Evolutionary conservation across 1,140 invertebrate species (phyloP).

Genomic region (Bombus confusus): DNA sequence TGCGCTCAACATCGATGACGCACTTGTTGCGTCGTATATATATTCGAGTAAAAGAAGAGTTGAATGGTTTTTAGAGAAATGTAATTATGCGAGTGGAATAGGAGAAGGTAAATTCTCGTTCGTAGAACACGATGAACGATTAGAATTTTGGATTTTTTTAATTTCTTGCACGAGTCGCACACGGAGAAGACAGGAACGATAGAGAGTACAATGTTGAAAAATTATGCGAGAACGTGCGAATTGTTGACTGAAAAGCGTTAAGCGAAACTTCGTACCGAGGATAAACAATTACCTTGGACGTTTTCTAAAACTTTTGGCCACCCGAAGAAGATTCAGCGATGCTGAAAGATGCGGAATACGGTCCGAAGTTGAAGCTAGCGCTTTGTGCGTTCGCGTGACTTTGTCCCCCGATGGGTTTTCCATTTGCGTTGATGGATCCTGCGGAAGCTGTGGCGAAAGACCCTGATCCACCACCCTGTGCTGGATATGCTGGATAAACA

Average conservation of each 20-base stretch:
- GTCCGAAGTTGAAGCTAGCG: slow-evolving; percentile 71
- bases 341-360: slow-evolving; percentile 71
- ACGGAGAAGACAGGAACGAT: not conserved
- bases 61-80: no score
- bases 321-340: slow-evolving; percentile 54
- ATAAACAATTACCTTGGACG: slow-evolving; percentile 3
- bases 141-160: no score
- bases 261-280: not conserved
- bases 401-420: slow-evolving; percentile 53
- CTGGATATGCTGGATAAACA: slow-evolving; percentile 26
- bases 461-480: slow-evolving; percentile 49
- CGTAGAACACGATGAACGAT: no score
- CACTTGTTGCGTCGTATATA: no score
- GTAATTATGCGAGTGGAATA: no score
- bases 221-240: not conserved
- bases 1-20: no score
- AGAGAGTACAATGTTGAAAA: not conserved
- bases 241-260: not conserved
- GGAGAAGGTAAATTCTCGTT: no score
- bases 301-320: slow-evolving; percentile 7
- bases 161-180: no score
- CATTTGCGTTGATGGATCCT: slow-evolving; percentile 58
- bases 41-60: no score
- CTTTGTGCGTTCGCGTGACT: slow-evolving; percentile 69
- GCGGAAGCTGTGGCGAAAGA: slow-evolving; percentile 72